Conservation (phyloP, 2,888 invertebrate genomes). For the Phyllotreta cruciferae region DNA sequence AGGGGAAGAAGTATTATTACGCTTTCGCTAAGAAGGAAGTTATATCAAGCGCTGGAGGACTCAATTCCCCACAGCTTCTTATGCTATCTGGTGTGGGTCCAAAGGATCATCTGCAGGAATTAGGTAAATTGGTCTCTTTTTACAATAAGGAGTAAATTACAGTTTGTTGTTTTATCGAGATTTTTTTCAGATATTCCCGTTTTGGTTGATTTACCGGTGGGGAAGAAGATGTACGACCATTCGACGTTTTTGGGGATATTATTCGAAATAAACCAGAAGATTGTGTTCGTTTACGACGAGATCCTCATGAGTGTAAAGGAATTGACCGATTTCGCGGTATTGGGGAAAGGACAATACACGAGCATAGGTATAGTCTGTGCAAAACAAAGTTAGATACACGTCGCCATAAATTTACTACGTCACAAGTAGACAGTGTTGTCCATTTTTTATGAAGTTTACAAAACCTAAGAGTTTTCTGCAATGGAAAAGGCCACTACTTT, state of each 20-base stretch:
- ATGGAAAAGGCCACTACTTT: too few species aligned
- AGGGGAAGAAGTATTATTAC: slow-evolving; percentile 58
- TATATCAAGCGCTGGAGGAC: slow-evolving; percentile 85
- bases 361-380: slow-evolving; percentile 49
- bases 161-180: not conserved
- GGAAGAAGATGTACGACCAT: slow-evolving; percentile 70
- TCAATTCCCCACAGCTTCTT: slow-evolving; percentile 88
- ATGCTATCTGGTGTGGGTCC: slow-evolving; percentile 81
- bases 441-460: too few species aligned
- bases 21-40: slow-evolving; percentile 78
- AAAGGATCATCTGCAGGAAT: slow-evolving; percentile 64
- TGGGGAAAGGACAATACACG: slow-evolving; percentile 64
- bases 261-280: slow-evolving; percentile 46
- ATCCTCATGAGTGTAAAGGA: slow-evolving; percentile 39
- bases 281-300: slow-evolving; percentile 37
- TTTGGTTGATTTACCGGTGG: slow-evolving; percentile 72
- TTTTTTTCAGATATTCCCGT: slow-evolving; percentile 62
- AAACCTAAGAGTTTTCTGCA: too few species aligned
- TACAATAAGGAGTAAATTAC: too few species aligned
- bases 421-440: too few species aligned
- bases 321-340: slow-evolving; percentile 57
- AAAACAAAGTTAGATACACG: too few species aligned
- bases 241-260: slow-evolving; percentile 64
- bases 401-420: too few species aligned
- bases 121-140: slow-evolving; percentile 52